phyloP scores from a whole-genome alignment of 1,140 invertebrate genomes.

The Drosophila chauvacae region DNA sequence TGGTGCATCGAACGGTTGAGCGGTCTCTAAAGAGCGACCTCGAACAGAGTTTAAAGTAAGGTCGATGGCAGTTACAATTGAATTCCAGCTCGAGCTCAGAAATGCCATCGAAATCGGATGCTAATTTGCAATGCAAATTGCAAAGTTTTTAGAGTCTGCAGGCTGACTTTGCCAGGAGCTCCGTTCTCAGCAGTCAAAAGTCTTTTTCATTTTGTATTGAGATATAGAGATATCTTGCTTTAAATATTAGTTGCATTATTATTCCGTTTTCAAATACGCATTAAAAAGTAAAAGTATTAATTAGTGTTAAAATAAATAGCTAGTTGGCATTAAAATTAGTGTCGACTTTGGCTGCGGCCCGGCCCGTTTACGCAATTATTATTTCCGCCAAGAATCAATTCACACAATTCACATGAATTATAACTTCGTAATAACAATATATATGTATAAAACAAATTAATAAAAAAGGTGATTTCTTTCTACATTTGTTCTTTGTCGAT shows the following conservation, averaged over 20 bases:
- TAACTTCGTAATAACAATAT: constrained; percentile 67
- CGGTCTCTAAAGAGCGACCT: constrained; percentile 47
- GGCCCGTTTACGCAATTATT: constrained; percentile 35
- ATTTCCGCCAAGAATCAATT: constrained; percentile 43
- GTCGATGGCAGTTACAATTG: constrained; percentile 64
- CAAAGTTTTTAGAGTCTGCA: constrained; percentile 58
- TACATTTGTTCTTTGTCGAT: constrained; percentile 62
- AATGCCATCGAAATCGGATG: constrained; percentile 49
- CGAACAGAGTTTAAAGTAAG: constrained; percentile 37
- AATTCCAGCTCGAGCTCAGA: constrained; percentile 26
- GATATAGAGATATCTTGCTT: constrained; percentile 60
- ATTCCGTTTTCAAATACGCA: constrained; percentile 73
- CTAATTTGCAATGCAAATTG: constrained; percentile 33
- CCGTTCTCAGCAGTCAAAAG: constrained; percentile 67
- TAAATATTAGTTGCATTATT: constrained; percentile 79
- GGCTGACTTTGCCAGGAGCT: constrained; percentile 54
- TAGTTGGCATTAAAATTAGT: constrained; percentile 82
- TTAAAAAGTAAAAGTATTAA: constrained; percentile 80
- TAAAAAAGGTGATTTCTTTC: constrained; percentile 69
- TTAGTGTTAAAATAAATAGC: constrained; percentile 82
- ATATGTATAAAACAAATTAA: constrained; percentile 74
- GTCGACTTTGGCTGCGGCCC: constrained; percentile 68
- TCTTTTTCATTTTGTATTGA: constrained; percentile 66
- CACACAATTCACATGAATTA: constrained; percentile 48
- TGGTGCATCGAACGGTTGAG: constrained; percentile 49